Evolutionary conservation across 2,113 vertebrate genomes (phyloP), one percentile per base, ranked within the genome.

Genomic region (Pimephales promelas): DNA sequence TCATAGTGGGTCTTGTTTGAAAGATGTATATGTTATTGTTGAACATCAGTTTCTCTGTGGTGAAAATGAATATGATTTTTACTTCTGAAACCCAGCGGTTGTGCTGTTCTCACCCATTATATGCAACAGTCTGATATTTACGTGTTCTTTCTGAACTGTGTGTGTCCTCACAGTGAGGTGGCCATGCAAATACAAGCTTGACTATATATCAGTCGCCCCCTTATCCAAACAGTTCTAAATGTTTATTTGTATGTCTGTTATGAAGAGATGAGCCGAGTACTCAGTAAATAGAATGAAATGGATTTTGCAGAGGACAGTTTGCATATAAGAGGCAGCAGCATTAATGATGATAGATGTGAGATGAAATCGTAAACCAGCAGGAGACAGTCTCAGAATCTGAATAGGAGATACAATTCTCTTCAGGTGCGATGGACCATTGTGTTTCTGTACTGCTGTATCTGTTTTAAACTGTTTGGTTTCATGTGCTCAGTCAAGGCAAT

Each of bases 121-220:
- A 22, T 68, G 64, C 34, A 11, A 11, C 8, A 45, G 24, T 86
- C 85, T 87, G 87, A 88, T 85, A 85, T 92, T 89, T 90, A 78
- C 83, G 89, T 84, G 87, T 90, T 84, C 82, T 64, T 81, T 81
- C 20, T 70, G 66, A 43, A 40, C 10, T 70, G 36, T 68, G 84
- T 87, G 71, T 85, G 82, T 88, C 88, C 83, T 85, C 86, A 90
- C n/a, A 81, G 74, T 62, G 82, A 86, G 90, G 79, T 84, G 89
- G 71, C 74, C 84, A 79, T 86, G 85, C 89, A 87, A 88, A 45
- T 59, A 79, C 45, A 54, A 79, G 74, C 22, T 68, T 40, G 64
- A 80, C 85, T 85, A 11, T 87, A 81, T 79, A 88, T 88, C 61
- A 71, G 57, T 61, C 18, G 22, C 16, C 78, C 52, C 76, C 54